Base-by-base conservation (phyloP, 2,888 invertebrate species). In the Ferrisia virgata region DNA sequence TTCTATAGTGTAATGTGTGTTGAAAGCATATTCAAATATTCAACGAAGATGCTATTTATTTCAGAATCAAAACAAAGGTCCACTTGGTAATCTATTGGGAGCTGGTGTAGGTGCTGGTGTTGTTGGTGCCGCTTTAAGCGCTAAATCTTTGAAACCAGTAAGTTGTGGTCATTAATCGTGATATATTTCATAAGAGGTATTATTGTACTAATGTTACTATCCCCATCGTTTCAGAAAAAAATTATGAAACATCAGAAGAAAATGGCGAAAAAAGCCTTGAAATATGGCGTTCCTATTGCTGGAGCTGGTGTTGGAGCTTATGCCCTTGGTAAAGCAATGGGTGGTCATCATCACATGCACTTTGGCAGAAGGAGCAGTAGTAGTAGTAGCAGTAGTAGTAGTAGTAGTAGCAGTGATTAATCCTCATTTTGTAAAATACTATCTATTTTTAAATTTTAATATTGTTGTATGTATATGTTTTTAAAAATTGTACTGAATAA, bases 271-370 rank as follows among this genome's bases (percentile, higher is more conserved):
- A 90, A 89, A 85, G 88, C 89, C 4, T 85, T 89, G 85, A 90
- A 89, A 86, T 89, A 89, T 86, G 90, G 89, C 15, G 79, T 89
- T 84, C 89, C 90, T 76, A 79, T 85, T 31, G 89, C 89, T 28
- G 89, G 89, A 25, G 88, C 86, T 25, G 92, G 91, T 0, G 88
- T 92, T 0, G 92, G 91, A 0, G 91, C 91, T 0, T 92, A 91
- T 87, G 91, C 91, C 15, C 86, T 91, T 2, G 90, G 89, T 0
- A 91, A 91, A 4, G 90, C 90, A 0, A 78, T 84, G 47, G 58
- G 53, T 6, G 64, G 81, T 18, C 58, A 82, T 47, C n/a, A n/a
- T n/a, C n/a, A n/a, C n/a, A n/a, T n/a, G n/a, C n/a, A n/a, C n/a
- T n/a, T n/a, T n/a, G n/a, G n/a, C n/a, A n/a, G n/a, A n/a, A n/a